phyloP scores from a whole-genome alignment of 1,140 invertebrate species.

The Mycetomoellerius zeteki region DNA sequence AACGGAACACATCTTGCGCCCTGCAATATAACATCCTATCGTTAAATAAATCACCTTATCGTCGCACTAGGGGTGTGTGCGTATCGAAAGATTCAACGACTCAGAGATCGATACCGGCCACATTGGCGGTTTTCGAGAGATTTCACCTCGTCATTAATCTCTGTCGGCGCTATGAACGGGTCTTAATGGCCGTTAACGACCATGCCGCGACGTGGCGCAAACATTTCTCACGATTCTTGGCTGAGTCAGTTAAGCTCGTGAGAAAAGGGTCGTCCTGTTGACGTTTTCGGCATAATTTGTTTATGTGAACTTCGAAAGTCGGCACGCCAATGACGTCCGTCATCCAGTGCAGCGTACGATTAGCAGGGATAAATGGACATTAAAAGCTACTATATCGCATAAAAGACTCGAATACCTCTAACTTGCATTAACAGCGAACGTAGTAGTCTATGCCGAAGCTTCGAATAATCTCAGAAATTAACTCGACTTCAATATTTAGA shows the following conservation, averaged over 20 bases:
- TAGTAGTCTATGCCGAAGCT: neutral
- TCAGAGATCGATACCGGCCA: slow-evolving; percentile 31
- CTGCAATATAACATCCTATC: neutral
- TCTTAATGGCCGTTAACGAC: slow-evolving; percentile 63
- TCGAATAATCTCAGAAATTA: neutral
- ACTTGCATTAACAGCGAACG: neutral
- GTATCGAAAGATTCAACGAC: slow-evolving; percentile 41
- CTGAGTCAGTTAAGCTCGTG: slow-evolving; percentile 26
- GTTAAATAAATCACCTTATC: slow-evolving; percentile 48
- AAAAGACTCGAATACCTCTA: neutral
- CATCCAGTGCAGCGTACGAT: neutral
- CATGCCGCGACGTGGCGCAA: slow-evolving; percentile 34
- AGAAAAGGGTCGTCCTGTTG: slow-evolving; percentile 28
- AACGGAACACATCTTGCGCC: neutral
- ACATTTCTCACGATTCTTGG: slow-evolving; percentile 60
- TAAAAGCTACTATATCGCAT: neutral
- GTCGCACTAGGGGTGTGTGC: neutral
- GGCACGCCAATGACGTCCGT: neutral
- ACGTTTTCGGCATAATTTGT: slow-evolving; percentile 42
- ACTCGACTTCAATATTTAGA: neutral
- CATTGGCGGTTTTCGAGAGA: slow-evolving; percentile 55
- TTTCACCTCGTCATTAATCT: slow-evolving; percentile 64
- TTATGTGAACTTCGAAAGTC: slow-evolving; percentile 1
- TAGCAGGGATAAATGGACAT: neutral
- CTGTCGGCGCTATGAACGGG: slow-evolving; percentile 57